Percentiles rank a stretch among this genome's conserved stretches.
phyloP scores from a whole-genome alignment of 2,888 invertebrate species.

The Tiliacea aurago region DNA sequence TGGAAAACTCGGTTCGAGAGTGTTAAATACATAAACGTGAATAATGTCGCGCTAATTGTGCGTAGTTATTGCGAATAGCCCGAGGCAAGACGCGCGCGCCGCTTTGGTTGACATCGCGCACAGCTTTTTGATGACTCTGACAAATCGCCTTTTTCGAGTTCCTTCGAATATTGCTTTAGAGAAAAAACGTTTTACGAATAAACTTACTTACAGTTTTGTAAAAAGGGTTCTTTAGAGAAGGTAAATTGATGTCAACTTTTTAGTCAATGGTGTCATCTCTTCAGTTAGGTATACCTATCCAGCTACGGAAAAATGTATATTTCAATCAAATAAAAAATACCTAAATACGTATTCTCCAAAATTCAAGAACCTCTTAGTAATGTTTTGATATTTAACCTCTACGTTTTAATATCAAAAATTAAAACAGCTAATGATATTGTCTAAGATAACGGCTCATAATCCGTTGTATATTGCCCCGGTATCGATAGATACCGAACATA shows the following conservation, averaged over 20 bases:
- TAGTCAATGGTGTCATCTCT: conserved; percentile 4
- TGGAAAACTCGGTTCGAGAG: conserved; percentile 39
- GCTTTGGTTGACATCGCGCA: conserved; percentile 72
- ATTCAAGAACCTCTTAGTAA: neutral
- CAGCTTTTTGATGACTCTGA: conserved; percentile 73
- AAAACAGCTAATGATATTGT: conserved; percentile 68
- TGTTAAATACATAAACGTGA: conserved; percentile 65
- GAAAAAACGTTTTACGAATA: conserved; percentile 20
- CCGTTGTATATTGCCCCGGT: conserved; percentile 81
- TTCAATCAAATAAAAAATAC: too few relatives aligned
- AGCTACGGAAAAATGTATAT: neutral
- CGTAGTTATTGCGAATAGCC: conserved; percentile 67
- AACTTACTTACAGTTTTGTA: conserved; percentile 6
- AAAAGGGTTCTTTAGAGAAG: neutral
- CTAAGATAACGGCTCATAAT: conserved; percentile 79
- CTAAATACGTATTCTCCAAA: neutral
- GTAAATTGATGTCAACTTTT: conserved; percentile 14
- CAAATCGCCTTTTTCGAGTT: conserved; percentile 67
- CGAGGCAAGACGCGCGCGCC: conserved; percentile 53
- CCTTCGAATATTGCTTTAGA: conserved; percentile 26
- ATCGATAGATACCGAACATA: conserved; percentile 77
- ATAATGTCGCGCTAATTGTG: conserved; percentile 64
- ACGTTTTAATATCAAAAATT: conserved; percentile 60
- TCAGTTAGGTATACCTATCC: neutral
- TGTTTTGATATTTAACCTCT: conserved; percentile 16